Evolutionary conservation across 2,113 vertebrate genomes (phyloP), one percentile per base, ranked within the genome.

Genomic region (Pelecanus crispus): DNA sequence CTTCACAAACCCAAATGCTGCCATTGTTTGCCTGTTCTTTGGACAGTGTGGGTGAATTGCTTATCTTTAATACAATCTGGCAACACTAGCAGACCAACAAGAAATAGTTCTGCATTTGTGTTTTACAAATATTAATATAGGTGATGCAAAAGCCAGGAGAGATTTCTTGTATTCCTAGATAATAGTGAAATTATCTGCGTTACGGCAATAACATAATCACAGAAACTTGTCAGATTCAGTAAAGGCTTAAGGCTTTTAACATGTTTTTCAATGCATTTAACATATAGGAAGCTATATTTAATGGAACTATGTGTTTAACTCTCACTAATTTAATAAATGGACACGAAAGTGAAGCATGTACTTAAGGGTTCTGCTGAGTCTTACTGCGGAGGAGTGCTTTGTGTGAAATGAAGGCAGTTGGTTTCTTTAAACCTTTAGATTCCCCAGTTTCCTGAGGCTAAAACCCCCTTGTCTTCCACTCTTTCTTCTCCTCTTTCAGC

Each of bases 401-500:
- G 45, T 29, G 8, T 80, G 68, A 90, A 78, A 86, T 66, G 11
- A 59, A 80, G 55, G 71, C 71, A 58, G 38, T n/a, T 70, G 38
- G 11, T 88, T 96, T 66, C 87, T 74, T 95, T 81, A 93, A 93
- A 92, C 47, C 32, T 86, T 93, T 67, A 71, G 42, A 88, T 74
- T 71, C 50, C 67, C 68, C 63, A 52, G 2, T 88, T 96, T 95
- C 92, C 72, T 83, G 80, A 90, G 90, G 90, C 50, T 86, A 71
- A 97, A 93, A 8, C 70, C 75, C 86, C 92, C 38, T 81, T 86
- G 2, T 83, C 72, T 92, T 67, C 67, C 47, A 84, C 68, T 34
- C 56, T 90, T 94, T 92, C 88, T 94, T 93, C 82, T 85, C 36
- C 32, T 88, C 66, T 96, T 93, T 92, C 86, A 88, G 83, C 71